Conservation (phyloP, 2,113 vertebrate species). For the Sceloporus undulatus region DNA sequence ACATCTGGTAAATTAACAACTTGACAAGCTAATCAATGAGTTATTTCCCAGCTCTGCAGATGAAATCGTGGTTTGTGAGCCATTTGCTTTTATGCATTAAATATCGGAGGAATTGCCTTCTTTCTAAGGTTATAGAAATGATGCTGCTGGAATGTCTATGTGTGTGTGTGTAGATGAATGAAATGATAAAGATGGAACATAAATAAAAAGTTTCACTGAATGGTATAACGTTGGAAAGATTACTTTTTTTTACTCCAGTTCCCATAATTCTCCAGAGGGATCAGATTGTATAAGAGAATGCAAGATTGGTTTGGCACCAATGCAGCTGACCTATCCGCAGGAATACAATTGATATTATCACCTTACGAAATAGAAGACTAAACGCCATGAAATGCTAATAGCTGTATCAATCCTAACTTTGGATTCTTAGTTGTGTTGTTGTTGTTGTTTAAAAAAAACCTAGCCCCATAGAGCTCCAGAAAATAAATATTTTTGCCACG, state of each 20-base stretch:
- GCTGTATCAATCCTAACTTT: conserved; percentile 61
- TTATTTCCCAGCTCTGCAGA: conserved; percentile 28
- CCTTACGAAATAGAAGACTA: conserved; percentile 44
- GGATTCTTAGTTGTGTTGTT: conserved; percentile 19
- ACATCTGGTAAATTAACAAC: too few relatives aligned
- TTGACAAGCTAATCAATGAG: too few relatives aligned
- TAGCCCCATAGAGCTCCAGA: conserved; percentile 77
- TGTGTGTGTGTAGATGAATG: not conserved
- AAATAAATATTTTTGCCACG: conserved; percentile 92
- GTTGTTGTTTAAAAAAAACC: conserved; percentile 47
- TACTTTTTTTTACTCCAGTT: too few relatives aligned
- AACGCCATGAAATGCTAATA: conserved; percentile 59
- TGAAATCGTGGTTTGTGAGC: conserved; percentile 25
- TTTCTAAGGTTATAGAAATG: conserved; percentile 16
- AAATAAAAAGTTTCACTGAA: conserved; percentile 22
- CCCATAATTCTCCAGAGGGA: not conserved
- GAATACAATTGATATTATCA: conserved; percentile 22
- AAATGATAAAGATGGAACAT: not conserved
- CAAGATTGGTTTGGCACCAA: not conserved
- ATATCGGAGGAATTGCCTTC: conserved; percentile 38
- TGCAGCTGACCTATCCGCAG: conserved; percentile 21
- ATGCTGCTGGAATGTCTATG: not conserved
- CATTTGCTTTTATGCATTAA: conserved; percentile 37
- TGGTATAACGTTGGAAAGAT: too few relatives aligned
- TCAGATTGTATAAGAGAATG: rapidly evolving